Conservation (phyloP, 2,113 vertebrate genomes). For the Archilochus colubris region DNA sequence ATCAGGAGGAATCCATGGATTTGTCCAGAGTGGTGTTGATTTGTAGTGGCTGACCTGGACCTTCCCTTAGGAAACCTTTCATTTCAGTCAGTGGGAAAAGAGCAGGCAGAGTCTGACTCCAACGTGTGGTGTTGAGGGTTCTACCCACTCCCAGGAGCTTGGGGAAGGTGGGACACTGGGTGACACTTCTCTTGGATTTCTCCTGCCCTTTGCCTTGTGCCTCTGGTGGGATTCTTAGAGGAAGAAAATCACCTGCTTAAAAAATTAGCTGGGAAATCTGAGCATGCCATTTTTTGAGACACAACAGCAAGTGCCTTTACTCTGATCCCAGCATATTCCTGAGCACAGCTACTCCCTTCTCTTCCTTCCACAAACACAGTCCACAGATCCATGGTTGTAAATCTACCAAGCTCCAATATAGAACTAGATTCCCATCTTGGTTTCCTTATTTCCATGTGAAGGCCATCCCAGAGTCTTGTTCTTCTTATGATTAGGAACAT, state of each 20-base stretch:
- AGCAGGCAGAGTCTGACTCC: neutral
- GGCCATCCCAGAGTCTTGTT: neutral
- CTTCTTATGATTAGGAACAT: neutral
- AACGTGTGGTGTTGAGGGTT: rapidly evolving
- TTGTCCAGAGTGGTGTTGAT: neutral
- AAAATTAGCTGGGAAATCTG: neutral
- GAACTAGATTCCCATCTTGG: neutral
- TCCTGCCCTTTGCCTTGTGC: neutral
- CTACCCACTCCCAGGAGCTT: neutral
- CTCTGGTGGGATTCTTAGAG: neutral
- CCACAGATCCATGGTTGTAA: neutral
- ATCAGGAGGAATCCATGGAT: neutral
- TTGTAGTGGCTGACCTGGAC: neutral
- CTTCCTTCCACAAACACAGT: neutral
- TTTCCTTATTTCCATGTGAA: neutral
- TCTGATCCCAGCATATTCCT: neutral
- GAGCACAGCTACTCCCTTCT: neutral
- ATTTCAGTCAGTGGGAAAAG: neutral
- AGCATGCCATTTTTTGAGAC: neutral
- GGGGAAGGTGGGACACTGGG: neutral
- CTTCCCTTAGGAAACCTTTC: neutral
- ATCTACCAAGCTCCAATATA: neutral
- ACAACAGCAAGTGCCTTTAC: neutral
- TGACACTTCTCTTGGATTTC: neutral
- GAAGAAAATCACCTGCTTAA: neutral